phyloP scores from a whole-genome alignment of 2,113 vertebrate genomes.

The Trochalopteron elliotii region DNA sequence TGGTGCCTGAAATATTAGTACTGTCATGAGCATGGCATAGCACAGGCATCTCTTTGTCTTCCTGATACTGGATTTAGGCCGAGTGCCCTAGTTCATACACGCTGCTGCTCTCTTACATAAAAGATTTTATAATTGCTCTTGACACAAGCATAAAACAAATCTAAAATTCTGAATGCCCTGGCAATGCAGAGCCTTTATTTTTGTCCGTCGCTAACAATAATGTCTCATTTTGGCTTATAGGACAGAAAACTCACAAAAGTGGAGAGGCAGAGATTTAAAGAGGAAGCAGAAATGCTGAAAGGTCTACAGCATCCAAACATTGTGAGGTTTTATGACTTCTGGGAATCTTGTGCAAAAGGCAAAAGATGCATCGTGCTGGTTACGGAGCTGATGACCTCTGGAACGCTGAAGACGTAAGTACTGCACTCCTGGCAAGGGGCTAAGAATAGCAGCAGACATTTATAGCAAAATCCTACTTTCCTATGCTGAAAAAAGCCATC shows the following conservation, averaged over 20 bases:
- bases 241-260: constrained; percentile 94
- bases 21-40: background rate
- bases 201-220: background rate
- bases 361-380: constrained; percentile 96
- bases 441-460: constrained; percentile 21
- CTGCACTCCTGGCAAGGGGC: background rate
- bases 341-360: constrained; percentile 93
- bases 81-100: background rate
- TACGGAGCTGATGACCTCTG: constrained; percentile 97
- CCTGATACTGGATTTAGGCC: background rate
- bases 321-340: constrained; percentile 97
- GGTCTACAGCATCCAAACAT: constrained; percentile 97
- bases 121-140: constrained; percentile 18
- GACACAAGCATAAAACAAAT: background rate
- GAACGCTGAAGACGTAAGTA: constrained; percentile 96
- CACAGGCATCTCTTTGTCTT: background rate
- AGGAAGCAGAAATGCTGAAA: constrained; percentile 98
- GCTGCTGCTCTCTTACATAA: background rate
- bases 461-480: constrained; percentile 51
- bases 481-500: background rate
- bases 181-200: background rate
- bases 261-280: constrained; percentile 95
- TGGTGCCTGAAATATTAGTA: background rate
- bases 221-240: constrained; percentile 61
- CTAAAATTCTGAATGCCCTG: background rate